Conservation (phyloP, 2,113 vertebrate genomes). For the Rhea pennata region DNA sequence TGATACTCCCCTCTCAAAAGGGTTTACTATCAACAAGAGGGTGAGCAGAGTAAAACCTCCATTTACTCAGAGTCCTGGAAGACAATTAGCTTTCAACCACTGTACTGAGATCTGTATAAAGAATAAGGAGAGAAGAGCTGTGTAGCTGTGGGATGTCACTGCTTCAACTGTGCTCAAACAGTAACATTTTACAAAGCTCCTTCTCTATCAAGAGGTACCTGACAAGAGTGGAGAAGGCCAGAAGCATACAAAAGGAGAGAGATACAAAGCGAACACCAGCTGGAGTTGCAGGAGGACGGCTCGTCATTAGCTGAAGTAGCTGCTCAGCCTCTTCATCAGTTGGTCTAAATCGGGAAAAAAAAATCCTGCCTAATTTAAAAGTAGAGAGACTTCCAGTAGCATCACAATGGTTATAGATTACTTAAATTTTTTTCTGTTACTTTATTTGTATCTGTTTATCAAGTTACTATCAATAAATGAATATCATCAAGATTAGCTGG, state of each 20-base stretch:
- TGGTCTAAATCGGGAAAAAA: slow-evolving; percentile 76
- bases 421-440: not conserved
- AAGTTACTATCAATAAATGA: not conserved
- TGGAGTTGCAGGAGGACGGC: slow-evolving; percentile 93
- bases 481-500: not conserved
- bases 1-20: not conserved
- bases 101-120: accelerated
- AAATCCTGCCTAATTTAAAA: not conserved
- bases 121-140: not conserved
- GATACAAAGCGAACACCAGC: slow-evolving; percentile 97
- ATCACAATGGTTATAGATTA: not conserved
- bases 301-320: slow-evolving; percentile 95
- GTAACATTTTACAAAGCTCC: not conserved
- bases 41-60: not conserved
- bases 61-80: accelerated
- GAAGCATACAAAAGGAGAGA: slow-evolving; percentile 94
- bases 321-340: slow-evolving; percentile 98
- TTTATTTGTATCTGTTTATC: not conserved
- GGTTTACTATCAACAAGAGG: not conserved
- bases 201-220: slow-evolving; percentile 76
- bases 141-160: not conserved
- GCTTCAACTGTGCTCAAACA: not conserved
- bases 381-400: not conserved
- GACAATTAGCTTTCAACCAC: not conserved
- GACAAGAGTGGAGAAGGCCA: slow-evolving; percentile 95